Conservation (phyloP, 2,113 vertebrate species). For the Anarhynchus alexandrinus region DNA sequence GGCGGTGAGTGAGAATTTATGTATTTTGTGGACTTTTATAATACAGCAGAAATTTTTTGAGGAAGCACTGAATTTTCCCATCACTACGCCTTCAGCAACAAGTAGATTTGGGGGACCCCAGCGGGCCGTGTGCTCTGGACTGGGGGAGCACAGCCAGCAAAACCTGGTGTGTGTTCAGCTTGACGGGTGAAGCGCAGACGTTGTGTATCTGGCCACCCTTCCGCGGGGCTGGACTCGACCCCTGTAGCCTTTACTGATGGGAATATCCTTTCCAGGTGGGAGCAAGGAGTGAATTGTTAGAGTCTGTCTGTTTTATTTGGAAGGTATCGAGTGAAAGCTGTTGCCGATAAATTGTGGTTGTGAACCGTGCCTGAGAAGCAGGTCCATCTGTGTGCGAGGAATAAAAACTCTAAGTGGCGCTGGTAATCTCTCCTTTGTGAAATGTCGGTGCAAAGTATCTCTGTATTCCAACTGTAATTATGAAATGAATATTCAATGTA, state of each 20-base stretch:
- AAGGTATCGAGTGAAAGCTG: neutral
- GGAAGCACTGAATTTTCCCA: neutral
- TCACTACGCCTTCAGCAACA: neutral
- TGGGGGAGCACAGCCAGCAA: rapidly evolving
- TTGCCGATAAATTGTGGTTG: neutral
- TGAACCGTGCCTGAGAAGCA: neutral
- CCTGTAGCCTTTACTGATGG: neutral
- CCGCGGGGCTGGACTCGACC: neutral
- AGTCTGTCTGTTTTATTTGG: neutral
- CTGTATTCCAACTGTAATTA: neutral
- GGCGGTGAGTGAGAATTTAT: neutral
- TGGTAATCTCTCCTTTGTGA: neutral
- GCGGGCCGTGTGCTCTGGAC: rapidly evolving
- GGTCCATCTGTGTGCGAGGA: neutral
- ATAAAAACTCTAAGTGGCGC: neutral
- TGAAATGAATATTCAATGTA: neutral
- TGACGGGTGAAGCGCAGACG: neutral
- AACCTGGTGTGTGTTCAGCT: neutral
- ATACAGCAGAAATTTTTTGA: neutral
- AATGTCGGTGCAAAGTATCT: neutral
- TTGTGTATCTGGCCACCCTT: neutral
- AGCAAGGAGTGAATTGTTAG: neutral
- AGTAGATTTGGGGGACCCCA: neutral
- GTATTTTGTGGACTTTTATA: neutral
- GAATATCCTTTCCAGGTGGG: constrained; percentile 1